These are phyloP conservation scores for Euura saliciscinereae DNA, from an alignment of 1,140 invertebrate genomes.

Conservation along the genomic window DNA sequence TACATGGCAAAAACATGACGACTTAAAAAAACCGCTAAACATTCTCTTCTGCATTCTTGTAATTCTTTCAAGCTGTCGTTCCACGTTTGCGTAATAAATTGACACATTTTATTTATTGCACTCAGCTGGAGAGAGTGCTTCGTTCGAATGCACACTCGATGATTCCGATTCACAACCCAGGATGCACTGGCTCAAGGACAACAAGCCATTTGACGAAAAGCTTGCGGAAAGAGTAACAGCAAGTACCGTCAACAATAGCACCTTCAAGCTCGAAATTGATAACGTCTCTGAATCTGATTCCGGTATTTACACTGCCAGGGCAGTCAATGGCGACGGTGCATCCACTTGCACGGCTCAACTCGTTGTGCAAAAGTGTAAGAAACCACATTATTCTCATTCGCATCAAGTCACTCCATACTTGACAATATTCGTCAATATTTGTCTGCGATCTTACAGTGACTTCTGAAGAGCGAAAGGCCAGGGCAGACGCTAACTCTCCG, in stretches of 20 bases:
- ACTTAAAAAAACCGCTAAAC: no score
- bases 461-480: conserved; percentile 72
- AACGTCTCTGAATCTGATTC: conserved; percentile 83
- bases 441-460: conserved; percentile 63
- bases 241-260: conserved; percentile 59
- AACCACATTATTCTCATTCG: conserved; percentile 3
- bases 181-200: conserved; percentile 90
- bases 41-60: no score
- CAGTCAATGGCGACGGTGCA: conserved; percentile 81
- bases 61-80: neutral
- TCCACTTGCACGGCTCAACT: conserved; percentile 84
- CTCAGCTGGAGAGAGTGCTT: conserved; percentile 83
- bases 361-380: conserved; percentile 82
- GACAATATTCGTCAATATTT: conserved; percentile 17
- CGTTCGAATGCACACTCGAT: conserved; percentile 81
- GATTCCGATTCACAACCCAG: conserved; percentile 45
- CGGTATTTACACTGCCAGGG: conserved; percentile 90
- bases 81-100: neutral
- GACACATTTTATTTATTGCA: conserved; percentile 10
- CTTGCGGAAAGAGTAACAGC: conserved; percentile 76
- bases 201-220: conserved; percentile 78
- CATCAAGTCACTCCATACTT: neutral
- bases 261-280: conserved; percentile 76
- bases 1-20: no score
- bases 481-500: conserved; percentile 74